Conservation (phyloP, 2,888 invertebrate species). For the Microdon myrmicae region DNA sequence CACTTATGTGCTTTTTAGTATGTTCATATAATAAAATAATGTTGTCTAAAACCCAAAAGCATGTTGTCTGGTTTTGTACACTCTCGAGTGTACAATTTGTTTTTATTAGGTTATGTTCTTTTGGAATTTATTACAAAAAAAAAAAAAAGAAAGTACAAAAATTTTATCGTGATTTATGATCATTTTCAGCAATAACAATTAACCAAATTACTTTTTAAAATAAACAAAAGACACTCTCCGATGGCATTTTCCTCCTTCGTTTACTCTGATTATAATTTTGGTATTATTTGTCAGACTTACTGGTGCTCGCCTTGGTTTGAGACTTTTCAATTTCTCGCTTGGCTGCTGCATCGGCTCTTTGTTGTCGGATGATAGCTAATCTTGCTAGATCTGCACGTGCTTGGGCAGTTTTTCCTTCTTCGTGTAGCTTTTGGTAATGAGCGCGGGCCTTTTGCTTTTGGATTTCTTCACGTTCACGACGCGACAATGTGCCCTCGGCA, state of each 20-base stretch:
- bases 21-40: too few relatives aligned
- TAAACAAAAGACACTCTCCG: too few relatives aligned
- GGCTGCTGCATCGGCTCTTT: conserved; percentile 94
- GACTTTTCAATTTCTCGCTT: conserved; percentile 89
- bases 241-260: background rate
- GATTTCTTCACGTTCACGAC: conserved; percentile 87
- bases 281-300: conserved; percentile 34
- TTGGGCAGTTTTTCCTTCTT: conserved; percentile 95
- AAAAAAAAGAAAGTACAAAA: conserved; percentile 45
- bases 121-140: too few relatives aligned
- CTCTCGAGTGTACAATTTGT: conserved; percentile 41
- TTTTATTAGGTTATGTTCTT: too few relatives aligned
- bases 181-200: conserved; percentile 47
- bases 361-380: conserved; percentile 92
- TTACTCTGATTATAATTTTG: too few relatives aligned
- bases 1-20: too few relatives aligned
- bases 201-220: conserved; percentile 36
- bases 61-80: conserved; percentile 47
- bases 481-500: conserved; percentile 80
- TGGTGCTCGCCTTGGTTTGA: conserved; percentile 53
- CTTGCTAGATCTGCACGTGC: conserved; percentile 94
- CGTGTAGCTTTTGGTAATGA: conserved; percentile 91
- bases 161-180: conserved; percentile 41
- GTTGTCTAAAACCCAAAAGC: too few relatives aligned
- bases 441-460: conserved; percentile 90